A percentile compares a stretch with the other conserved stretches of the same genome.
Evolutionary conservation across 2,888 invertebrate genomes (phyloP).

Genomic region (Disparrhopalites patrizii): DNA sequence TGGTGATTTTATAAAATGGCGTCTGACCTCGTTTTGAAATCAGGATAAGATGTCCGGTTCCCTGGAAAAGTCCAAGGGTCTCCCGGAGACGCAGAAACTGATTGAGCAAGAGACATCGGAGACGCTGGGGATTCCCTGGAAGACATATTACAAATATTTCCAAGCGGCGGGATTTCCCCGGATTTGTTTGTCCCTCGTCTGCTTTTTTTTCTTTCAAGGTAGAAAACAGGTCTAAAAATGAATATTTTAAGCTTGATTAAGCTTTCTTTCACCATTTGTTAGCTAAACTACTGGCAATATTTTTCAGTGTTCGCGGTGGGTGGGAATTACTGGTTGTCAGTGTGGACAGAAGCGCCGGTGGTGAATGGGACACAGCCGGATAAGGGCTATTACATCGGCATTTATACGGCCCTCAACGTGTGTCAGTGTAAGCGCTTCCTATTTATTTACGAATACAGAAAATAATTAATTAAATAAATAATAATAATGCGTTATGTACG

Average conservation of each 20-base stretch:
- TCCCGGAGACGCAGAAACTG: slow-evolving; percentile 55
- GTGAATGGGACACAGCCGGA: slow-evolving; percentile 50
- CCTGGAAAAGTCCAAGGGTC: too few relatives aligned
- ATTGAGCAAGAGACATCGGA: slow-evolving; percentile 54
- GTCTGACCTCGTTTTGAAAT: too few relatives aligned
- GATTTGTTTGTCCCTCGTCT: slow-evolving; percentile 48
- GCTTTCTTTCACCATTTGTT: too few relatives aligned
- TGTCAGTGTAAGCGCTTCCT: slow-evolving; percentile 82
- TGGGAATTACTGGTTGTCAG: slow-evolving; percentile 49
- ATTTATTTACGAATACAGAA: background rate
- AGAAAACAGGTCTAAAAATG: too few relatives aligned
- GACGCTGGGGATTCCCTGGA: slow-evolving; percentile 54
- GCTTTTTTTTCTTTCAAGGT: too few relatives aligned
- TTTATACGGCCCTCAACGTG: slow-evolving; percentile 80
- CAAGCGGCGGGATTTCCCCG: slow-evolving; percentile 52
- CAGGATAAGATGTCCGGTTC: too few relatives aligned
- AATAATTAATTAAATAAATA: slow-evolving; percentile 56
- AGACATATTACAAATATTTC: slow-evolving; percentile 55
- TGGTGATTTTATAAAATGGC: too few relatives aligned
- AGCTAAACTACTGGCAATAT: too few relatives aligned
- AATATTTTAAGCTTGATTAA: too few relatives aligned
- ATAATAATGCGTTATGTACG: slow-evolving; percentile 51
- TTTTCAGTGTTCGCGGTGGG: slow-evolving; percentile 47
- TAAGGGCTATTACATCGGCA: slow-evolving; percentile 76
- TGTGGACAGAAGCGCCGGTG: slow-evolving; percentile 45